phyloP scores from a whole-genome alignment of 2,888 invertebrate species.

The Temnothorax rugatulus region DNA sequence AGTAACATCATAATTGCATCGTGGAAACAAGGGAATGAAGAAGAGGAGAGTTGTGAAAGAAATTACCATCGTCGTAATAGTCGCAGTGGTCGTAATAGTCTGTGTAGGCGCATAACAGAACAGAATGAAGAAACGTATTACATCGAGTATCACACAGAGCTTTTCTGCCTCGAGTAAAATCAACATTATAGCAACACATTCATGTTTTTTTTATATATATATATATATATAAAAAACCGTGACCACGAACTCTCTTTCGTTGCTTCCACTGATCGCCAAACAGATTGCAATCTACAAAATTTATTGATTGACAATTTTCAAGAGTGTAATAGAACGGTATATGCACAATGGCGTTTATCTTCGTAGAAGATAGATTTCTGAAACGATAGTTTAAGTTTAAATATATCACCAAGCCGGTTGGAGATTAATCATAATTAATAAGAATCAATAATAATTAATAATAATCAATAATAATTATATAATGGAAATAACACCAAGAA shows the following conservation, averaged over 20 bases:
- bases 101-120: slow-evolving; percentile 86
- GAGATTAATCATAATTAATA: slow-evolving; percentile 30
- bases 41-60: slow-evolving; percentile 79
- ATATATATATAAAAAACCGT: slow-evolving; percentile 46
- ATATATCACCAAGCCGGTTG: slow-evolving; percentile 42
- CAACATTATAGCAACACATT: slow-evolving; percentile 80
- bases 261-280: background rate
- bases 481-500: slow-evolving; percentile 44
- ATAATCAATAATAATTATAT: slow-evolving; percentile 42
- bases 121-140: slow-evolving; percentile 85
- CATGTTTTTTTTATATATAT: slow-evolving; percentile 68
- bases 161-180: slow-evolving; percentile 78
- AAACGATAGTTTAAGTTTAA: background rate
- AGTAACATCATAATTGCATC: slow-evolving; percentile 64
- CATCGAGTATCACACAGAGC: slow-evolving; percentile 83
- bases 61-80: slow-evolving; percentile 86
- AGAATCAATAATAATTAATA: slow-evolving; percentile 22
- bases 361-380: background rate
- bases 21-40: slow-evolving; percentile 66
- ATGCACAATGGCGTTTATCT: background rate
- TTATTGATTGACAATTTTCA: background rate
- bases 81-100: slow-evolving; percentile 86
- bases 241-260: slow-evolving; percentile 65
- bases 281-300: slow-evolving; percentile 13
- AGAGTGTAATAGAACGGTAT: background rate